Percentiles rank a stretch among this genome's conserved stretches.
Conservation (phyloP, 2,888 invertebrate genomes). For the Melanostoma scalare region DNA sequence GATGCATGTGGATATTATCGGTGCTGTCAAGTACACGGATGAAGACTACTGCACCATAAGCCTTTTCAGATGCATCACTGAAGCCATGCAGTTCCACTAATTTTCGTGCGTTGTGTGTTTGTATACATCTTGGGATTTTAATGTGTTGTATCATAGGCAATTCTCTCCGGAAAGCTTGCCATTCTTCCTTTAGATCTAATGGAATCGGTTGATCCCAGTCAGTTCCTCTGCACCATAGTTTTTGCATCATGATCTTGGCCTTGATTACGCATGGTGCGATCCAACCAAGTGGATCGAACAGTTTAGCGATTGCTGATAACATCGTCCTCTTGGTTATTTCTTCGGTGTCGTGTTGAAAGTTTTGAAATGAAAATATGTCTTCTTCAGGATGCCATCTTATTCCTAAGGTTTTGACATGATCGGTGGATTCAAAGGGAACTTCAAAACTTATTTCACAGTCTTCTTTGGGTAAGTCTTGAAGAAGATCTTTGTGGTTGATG, state of each 20-base stretch:
- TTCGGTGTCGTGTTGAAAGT: neutral
- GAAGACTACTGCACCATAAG: constrained; percentile 11
- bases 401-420: constrained; percentile 6
- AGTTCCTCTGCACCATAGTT: constrained; percentile 8
- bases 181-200: constrained; percentile 2
- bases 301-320: constrained; percentile 26
- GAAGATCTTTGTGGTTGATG: constrained; percentile 20
- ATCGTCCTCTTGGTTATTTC: constrained; percentile 11
- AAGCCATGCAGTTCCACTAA: neutral
- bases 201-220: constrained; percentile 34
- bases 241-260: constrained; percentile 27
- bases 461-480: constrained; percentile 19
- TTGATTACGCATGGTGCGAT: constrained; percentile 11
- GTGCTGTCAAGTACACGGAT: constrained; percentile 1
- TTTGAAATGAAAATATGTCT: constrained; percentile 17
- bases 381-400: constrained; percentile 7
- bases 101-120: constrained; percentile 1
- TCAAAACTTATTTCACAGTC: neutral
- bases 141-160: constrained; percentile 2
- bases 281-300: constrained; percentile 37
- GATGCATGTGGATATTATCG: constrained; percentile 1
- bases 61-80: constrained; percentile 15
- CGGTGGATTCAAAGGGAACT: constrained; percentile 6
- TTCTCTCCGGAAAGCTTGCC: constrained; percentile 15
- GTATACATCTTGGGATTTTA: constrained; percentile 39